phyloP scores from a whole-genome alignment of 2,113 vertebrate species.

The Cyprinodon variegatus region DNA sequence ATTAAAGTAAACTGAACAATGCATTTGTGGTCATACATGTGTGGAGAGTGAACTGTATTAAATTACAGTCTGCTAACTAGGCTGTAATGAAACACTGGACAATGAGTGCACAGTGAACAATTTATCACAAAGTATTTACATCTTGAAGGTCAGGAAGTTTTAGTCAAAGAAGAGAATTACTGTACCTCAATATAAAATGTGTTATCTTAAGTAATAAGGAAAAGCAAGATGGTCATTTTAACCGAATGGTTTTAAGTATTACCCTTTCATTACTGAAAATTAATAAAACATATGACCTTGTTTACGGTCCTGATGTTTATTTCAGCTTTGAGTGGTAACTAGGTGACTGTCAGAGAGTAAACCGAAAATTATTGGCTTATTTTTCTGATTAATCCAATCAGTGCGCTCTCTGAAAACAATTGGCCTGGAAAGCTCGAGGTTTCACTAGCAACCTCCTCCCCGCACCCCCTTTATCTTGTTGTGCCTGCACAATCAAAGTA shows the following conservation, averaged over 20 bases:
- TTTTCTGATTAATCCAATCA: too few relatives aligned
- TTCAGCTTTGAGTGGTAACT: not conserved
- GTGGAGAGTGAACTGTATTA: constrained; percentile 57
- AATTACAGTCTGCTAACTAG: constrained; percentile 55
- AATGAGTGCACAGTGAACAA: constrained; percentile 41
- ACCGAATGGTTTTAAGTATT: not conserved
- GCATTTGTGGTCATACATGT: constrained; percentile 53
- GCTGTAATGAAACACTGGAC: constrained; percentile 36
- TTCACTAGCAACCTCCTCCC: too few relatives aligned
- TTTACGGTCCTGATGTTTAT: not conserved
- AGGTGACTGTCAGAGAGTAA: too few relatives aligned
- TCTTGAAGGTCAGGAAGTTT: constrained; percentile 26
- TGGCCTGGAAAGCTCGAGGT: too few relatives aligned
- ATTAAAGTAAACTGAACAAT: constrained; percentile 61
- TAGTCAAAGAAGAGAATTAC: not conserved
- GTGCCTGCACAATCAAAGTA: too few relatives aligned
- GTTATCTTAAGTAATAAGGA: not conserved
- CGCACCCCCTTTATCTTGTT: too few relatives aligned
- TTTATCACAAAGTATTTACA: constrained; percentile 28
- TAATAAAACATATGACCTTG: not conserved
- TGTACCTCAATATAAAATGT: not conserved
- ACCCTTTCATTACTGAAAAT: not conserved
- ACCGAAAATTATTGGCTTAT: too few relatives aligned
- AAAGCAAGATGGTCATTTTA: not conserved
- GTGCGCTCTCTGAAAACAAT: too few relatives aligned